Base-by-base conservation (phyloP, 2,888 invertebrate genomes). In the Tortrix viridana region DNA sequence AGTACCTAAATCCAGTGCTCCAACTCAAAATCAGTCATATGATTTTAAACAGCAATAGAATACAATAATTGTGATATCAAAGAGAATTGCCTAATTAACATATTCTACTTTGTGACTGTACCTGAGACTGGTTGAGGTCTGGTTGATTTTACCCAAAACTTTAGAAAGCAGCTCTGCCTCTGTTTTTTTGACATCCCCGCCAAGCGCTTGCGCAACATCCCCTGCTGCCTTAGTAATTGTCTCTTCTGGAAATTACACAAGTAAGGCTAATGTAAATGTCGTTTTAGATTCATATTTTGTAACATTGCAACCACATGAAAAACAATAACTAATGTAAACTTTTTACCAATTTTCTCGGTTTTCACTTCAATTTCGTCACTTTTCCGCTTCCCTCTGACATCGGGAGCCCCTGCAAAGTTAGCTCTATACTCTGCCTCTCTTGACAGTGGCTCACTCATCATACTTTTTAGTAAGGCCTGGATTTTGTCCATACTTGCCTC, bases 81-180 rank as follows among this genome's bases (percentile, higher is more conserved):
- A 26, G 2, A n/a, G n/a, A n/a, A n/a, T n/a, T n/a, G n/a, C n/a
- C 9, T 26, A 26, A 26, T 9, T 9, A 26, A 26, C n/a, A n/a
- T 0, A 26, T 1, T 32, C 32, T 32, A 12, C 32, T 32, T 32
- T 12, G 32, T 32, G 9, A 9, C 12, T 12, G 57, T 57, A 92
- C 91, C 89, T 92, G 4, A 92, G 81, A 26, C 73, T 85, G 32
- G 88, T 84, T 60, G 88, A 85, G 49, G 85, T 80, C 65, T 91
- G 91, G 67, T 88, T 88, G 53, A 92, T 90, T 72, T 92, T 91
- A 5, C 94, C 93, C 3, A 95, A 84, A 1, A 97, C 89, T 82
- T 95, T 95, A 14, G 94, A 92, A 53, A 97, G 84, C 5, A 97
- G 85, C 76, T 97, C 96, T 0, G 95, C 93, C 83, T 97, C 96